A percentile compares a stretch with the other conserved stretches of the same genome.
These are phyloP conservation scores for Euwallacea fornicatus DNA, from an alignment of 1,140 invertebrate genomes.

Conservation along the genomic window DNA sequence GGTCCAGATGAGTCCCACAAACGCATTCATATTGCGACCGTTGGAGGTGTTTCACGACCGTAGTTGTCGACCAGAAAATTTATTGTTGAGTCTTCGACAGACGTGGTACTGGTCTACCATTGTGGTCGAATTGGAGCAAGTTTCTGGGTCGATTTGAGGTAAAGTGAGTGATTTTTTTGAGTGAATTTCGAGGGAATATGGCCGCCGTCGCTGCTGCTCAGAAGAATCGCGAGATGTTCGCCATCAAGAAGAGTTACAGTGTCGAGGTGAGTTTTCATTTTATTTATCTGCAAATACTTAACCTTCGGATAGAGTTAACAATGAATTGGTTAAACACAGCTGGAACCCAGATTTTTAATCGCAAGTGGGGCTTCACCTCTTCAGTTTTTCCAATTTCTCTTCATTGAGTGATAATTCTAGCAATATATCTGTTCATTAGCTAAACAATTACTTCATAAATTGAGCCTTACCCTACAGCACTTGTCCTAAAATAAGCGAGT, in stretches of 20 bases:
- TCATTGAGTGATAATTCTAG: no score
- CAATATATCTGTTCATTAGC: no score
- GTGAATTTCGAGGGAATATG: slow-evolving; percentile 50
- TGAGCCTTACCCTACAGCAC: no score
- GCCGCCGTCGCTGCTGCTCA: slow-evolving; percentile 86
- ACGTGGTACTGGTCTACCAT: slow-evolving; percentile 29
- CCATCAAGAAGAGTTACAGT: slow-evolving; percentile 95
- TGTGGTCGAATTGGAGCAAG: slow-evolving; percentile 30
- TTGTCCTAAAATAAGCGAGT: no score
- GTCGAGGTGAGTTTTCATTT: slow-evolving; percentile 79
- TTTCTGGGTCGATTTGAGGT: slow-evolving; percentile 22
- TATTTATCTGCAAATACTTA: background rate
- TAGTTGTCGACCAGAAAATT: slow-evolving; percentile 24
- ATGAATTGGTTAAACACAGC: no score
- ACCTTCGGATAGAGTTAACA: no score
- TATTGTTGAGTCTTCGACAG: slow-evolving; percentile 29
- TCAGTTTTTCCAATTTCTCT: no score
- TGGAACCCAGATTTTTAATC: no score
- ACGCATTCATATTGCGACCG: slow-evolving; percentile 29
- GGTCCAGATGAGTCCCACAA: background rate
- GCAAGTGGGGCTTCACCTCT: no score
- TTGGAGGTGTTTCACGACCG: slow-evolving; percentile 30
- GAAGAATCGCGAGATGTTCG: slow-evolving; percentile 91
- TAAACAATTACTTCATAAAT: no score
- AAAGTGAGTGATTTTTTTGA: slow-evolving; percentile 18